A percentile compares a stretch with the other conserved stretches of the same genome.
Conservation (phyloP, 2,113 vertebrate genomes). For the Cichladusa arquata region DNA sequence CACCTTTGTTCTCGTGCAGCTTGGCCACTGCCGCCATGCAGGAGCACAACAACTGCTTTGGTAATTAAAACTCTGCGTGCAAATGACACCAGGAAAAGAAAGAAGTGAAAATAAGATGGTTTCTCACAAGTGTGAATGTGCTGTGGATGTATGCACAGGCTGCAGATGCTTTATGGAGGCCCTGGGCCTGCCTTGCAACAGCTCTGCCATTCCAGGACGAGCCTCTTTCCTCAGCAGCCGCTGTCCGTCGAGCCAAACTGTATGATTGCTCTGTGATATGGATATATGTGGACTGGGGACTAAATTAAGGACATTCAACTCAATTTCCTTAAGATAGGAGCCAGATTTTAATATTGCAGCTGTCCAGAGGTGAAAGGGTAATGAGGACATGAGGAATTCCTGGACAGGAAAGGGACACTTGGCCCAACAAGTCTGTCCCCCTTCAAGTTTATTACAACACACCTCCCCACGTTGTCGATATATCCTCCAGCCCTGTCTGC, state of each 20-base stretch:
- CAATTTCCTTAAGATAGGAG: slow-evolving; percentile 54
- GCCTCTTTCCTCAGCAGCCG: slow-evolving; percentile 35
- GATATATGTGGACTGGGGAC: slow-evolving; percentile 30
- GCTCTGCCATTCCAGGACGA: background rate
- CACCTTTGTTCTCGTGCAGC: rapidly evolving
- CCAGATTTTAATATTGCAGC: slow-evolving; percentile 66
- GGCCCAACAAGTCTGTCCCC: slow-evolving; percentile 63
- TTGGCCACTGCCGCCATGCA: rapidly evolving
- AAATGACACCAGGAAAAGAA: background rate
- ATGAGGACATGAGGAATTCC: slow-evolving; percentile 71
- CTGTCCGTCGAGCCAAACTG: background rate
- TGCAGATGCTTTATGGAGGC: background rate
- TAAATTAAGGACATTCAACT: slow-evolving; percentile 61
- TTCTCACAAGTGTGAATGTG: background rate
- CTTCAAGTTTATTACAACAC: slow-evolving; percentile 72
- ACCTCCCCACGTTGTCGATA: slow-evolving; percentile 59
- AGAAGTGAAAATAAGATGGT: background rate
- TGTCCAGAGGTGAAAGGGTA: slow-evolving; percentile 72
- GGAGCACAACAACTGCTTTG: rapidly evolving
- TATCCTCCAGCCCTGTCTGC: slow-evolving; percentile 63
- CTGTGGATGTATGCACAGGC: background rate
- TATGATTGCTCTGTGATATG: slow-evolving; percentile 25
- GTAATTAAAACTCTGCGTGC: background rate
- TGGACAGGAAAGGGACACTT: slow-evolving; percentile 63
- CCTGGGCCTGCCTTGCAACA: background rate